Conservation (phyloP, 2,888 invertebrate species). For the Zygaena filipendulae region DNA sequence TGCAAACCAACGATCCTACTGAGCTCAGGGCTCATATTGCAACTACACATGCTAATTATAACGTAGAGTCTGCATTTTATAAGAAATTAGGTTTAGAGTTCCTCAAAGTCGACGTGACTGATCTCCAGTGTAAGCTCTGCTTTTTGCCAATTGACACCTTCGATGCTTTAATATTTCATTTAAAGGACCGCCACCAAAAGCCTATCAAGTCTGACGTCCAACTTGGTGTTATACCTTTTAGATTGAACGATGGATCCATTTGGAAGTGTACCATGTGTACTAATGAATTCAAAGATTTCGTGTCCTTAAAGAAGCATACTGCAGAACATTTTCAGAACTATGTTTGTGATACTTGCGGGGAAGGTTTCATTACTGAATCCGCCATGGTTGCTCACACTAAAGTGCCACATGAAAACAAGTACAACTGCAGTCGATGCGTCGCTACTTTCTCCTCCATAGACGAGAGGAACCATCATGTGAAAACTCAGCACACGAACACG, state of each 20-base stretch:
- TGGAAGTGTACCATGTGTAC: slow-evolving; percentile 59
- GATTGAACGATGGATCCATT: slow-evolving; percentile 42
- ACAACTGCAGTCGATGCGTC: slow-evolving; percentile 49
- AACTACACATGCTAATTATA: slow-evolving; percentile 42
- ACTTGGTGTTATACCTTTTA: slow-evolving; percentile 49
- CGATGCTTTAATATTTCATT: slow-evolving; percentile 40
- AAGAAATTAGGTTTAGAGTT: slow-evolving; percentile 57
- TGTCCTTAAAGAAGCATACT: slow-evolving; percentile 51
- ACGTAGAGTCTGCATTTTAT: slow-evolving; percentile 52
- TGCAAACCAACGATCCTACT: slow-evolving; percentile 47
- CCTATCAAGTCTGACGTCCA: slow-evolving; percentile 47
- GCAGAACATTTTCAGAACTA: slow-evolving; percentile 55
- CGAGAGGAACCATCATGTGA: slow-evolving; percentile 49
- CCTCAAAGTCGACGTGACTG: slow-evolving; percentile 51
- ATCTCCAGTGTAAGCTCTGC: slow-evolving; percentile 54
- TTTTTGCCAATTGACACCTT: slow-evolving; percentile 40
- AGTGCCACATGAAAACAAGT: slow-evolving; percentile 55
- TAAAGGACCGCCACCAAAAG: slow-evolving; percentile 50
- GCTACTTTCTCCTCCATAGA: slow-evolving; percentile 50
- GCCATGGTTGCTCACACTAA: slow-evolving; percentile 56
- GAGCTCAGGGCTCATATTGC: slow-evolving; percentile 42
- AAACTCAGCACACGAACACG: slow-evolving; percentile 50
- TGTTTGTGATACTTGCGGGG: slow-evolving; percentile 57
- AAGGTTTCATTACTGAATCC: slow-evolving; percentile 56
- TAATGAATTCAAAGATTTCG: slow-evolving; percentile 52